A percentile compares a stretch with the other conserved stretches of the same genome.
These are phyloP conservation scores for Augochlorella aurata DNA, from an alignment of 2,888 invertebrate genomes.

Conservation along the genomic window DNA sequence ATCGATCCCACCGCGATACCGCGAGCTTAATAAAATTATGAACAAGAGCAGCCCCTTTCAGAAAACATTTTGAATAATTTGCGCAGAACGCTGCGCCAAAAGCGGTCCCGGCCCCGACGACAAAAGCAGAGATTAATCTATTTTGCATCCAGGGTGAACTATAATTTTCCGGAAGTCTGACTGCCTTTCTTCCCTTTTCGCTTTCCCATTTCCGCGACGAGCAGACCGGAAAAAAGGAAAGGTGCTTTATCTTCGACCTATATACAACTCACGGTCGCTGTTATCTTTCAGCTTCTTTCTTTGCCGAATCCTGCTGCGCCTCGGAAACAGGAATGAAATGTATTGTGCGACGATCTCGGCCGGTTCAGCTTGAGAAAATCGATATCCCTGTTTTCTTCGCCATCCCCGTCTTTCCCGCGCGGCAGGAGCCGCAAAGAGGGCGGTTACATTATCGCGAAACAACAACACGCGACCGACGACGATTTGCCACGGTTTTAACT, in stretches of 20 bases:
- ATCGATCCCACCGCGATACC: not conserved
- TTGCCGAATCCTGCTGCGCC: constrained; percentile 21
- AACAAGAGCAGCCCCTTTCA: not conserved
- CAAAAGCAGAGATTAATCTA: constrained; percentile 48
- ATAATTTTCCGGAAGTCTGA: constrained; percentile 48
- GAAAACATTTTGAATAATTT: not conserved
- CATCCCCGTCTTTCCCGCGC: not conserved
- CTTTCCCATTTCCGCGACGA: constrained; percentile 40
- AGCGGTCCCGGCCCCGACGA: not conserved
- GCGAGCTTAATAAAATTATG: not conserved
- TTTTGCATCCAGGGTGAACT: constrained; percentile 25
- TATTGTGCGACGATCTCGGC: constrained; percentile 23
- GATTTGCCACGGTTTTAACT: not conserved
- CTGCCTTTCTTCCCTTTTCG: not conserved
- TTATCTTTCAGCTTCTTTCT: constrained; percentile 49
- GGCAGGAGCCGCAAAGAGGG: too few relatives aligned
- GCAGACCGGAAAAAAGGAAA: constrained; percentile 18
- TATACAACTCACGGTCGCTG: constrained; percentile 26
- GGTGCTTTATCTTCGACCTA: constrained; percentile 36
- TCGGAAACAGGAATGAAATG: constrained; percentile 21
- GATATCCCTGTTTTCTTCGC: not conserved
- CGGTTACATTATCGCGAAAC: not conserved
- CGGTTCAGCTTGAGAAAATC: constrained; percentile 10
- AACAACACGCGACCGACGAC: not conserved
- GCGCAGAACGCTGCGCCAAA: not conserved